Evolutionary conservation across 2,888 invertebrate species (phyloP).

Genomic region (Rotaria socialis): DNA sequence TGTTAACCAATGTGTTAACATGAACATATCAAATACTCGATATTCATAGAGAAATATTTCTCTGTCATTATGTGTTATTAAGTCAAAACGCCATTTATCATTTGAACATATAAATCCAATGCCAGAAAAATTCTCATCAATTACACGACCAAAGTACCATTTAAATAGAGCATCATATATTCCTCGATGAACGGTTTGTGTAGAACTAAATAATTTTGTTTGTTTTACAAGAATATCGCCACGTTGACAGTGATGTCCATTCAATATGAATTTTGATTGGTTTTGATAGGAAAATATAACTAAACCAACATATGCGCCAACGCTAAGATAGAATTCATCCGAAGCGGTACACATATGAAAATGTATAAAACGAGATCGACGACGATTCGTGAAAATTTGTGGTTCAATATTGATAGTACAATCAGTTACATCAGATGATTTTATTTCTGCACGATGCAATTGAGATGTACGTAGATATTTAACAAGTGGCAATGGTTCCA

Average conservation of each 20-base stretch:
- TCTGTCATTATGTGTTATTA: neutral
- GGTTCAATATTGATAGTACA: neutral
- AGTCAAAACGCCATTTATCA: neutral
- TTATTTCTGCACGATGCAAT: neutral
- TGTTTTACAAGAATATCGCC: neutral
- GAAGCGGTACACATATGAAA: neutral
- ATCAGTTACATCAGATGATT: neutral
- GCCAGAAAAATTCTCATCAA: neutral
- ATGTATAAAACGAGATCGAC: neutral
- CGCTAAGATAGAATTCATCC: neutral
- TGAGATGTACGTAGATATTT: neutral
- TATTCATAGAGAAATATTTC: neutral
- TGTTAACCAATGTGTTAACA: slow-evolving; percentile 22
- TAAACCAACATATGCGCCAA: neutral
- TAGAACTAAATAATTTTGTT: neutral
- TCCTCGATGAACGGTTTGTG: neutral
- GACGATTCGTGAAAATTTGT: neutral
- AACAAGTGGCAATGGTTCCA: neutral
- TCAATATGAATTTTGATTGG: neutral
- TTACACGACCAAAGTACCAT: neutral
- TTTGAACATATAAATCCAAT: neutral
- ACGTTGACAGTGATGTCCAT: neutral
- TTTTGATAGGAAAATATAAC: neutral
- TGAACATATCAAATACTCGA: neutral
- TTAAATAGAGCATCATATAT: slow-evolving; percentile 5